phyloP scores from a whole-genome alignment of 1,140 invertebrate species.

The Phocides pigmalion region DNA sequence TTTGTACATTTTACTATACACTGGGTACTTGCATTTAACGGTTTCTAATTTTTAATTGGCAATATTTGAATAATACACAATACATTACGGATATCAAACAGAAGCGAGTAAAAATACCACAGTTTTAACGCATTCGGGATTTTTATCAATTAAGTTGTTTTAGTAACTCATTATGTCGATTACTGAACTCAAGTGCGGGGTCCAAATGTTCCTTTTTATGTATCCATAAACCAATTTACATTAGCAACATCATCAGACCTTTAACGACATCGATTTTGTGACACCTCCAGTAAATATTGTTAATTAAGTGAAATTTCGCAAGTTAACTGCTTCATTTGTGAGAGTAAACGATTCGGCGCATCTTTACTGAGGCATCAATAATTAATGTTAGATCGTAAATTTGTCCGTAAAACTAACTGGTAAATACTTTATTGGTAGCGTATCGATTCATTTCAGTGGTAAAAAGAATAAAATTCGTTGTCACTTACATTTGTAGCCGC shows the following conservation, averaged over 20 bases:
- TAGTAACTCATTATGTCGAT: too few relatives aligned
- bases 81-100: too few relatives aligned
- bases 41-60: too few relatives aligned
- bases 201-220: not conserved
- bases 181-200: too few relatives aligned
- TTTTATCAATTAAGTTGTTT: too few relatives aligned
- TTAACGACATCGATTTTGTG: not conserved
- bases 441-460: slow-evolving; percentile 31
- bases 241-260: not conserved
- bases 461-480: slow-evolving; percentile 41
- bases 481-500: slow-evolving; percentile 36
- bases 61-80: too few relatives aligned
- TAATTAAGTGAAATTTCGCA: not conserved
- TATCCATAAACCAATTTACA: not conserved
- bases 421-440: slow-evolving; percentile 19
- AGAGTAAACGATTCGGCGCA: not conserved
- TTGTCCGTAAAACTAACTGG: slow-evolving; percentile 21
- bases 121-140: too few relatives aligned
- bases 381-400: slow-evolving; percentile 24
- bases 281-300: not conserved
- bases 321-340: slow-evolving; percentile 12
- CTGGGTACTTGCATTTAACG: too few relatives aligned
- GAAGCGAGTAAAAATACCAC: too few relatives aligned
- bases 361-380: slow-evolving; percentile 6
- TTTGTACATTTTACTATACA: too few relatives aligned